Conservation (phyloP, 2,888 invertebrate species). For the Machimus atricapillus region DNA sequence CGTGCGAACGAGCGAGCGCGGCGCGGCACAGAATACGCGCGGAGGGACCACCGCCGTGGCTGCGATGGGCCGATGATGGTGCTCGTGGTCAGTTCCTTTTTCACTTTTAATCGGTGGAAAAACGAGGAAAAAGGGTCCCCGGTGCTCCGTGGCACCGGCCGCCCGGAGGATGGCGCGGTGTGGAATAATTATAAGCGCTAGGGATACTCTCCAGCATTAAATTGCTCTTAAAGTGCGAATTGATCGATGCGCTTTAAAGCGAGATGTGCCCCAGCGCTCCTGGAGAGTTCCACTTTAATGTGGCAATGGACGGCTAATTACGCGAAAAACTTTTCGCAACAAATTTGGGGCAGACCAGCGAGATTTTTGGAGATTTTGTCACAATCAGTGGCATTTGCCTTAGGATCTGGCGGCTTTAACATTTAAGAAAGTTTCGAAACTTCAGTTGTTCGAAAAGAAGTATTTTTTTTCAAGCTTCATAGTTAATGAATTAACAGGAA, state of each 20-base stretch:
- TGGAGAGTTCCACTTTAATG: background rate
- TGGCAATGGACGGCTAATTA: constrained; percentile 7
- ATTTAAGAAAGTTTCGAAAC: background rate
- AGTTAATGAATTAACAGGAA: no score
- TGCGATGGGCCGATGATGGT: background rate
- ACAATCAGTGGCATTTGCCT: background rate
- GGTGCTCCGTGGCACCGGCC: background rate
- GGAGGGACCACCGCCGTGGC: background rate
- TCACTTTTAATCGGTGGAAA: constrained; percentile 17
- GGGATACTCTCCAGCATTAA: background rate
- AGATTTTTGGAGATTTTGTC: background rate
- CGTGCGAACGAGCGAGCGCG: background rate
- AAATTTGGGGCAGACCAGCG: background rate
- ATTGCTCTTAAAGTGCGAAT: constrained; percentile 4
- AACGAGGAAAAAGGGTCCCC: background rate
- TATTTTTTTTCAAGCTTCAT: background rate
- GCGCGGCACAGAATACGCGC: background rate
- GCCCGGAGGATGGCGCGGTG: background rate
- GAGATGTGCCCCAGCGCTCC: background rate
- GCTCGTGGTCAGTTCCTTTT: constrained; percentile 14
- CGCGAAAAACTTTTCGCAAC: background rate
- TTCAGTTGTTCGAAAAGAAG: background rate
- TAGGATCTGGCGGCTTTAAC: background rate
- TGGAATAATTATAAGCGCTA: constrained; percentile 4
- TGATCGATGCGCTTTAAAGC: constrained; percentile 20